phyloP scores from a whole-genome alignment of 92 coral and sea anemone species.

The Metridium senile region DNA sequence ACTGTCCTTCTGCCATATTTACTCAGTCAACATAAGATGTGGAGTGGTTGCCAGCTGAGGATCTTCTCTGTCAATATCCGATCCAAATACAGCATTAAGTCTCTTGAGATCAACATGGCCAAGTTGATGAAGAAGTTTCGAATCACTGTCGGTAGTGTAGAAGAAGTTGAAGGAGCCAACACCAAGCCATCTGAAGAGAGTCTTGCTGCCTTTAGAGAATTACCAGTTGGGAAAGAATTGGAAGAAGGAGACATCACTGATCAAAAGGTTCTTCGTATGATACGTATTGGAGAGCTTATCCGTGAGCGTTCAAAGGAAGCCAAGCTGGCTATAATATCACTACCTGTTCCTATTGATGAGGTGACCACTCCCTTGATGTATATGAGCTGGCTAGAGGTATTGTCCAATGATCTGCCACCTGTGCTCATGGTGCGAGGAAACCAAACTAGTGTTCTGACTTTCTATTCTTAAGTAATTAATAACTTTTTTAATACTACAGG shows the following conservation, averaged over 20 bases:
- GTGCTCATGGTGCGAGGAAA: constrained; percentile 94
- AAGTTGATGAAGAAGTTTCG: constrained; percentile 90
- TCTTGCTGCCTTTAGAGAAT: constrained; percentile 73
- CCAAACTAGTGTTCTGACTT: constrained; percentile 91
- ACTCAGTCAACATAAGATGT: constrained; percentile 79
- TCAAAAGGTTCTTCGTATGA: constrained; percentile 85
- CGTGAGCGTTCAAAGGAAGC: constrained; percentile 77
- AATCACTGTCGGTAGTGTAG: constrained; percentile 80
- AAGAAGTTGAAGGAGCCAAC: constrained; percentile 66
- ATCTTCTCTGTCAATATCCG: constrained; percentile 81
- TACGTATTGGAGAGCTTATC: constrained; percentile 93
- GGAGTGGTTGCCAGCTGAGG: constrained; percentile 87
- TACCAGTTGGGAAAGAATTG: constrained; percentile 71
- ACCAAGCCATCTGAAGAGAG: constrained; percentile 79
- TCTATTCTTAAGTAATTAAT: constrained; percentile 92
- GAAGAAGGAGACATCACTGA: constrained; percentile 64
- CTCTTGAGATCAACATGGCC: constrained; percentile 77
- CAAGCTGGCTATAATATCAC: constrained; percentile 83
- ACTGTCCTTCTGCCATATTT: constrained; percentile 86
- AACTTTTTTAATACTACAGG: too few species aligned
- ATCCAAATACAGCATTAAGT: constrained; percentile 68
- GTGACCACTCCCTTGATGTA: constrained; percentile 89
- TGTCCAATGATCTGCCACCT: constrained; percentile 86
- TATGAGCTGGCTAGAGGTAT: constrained; percentile 98
- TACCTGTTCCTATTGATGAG: constrained; percentile 92